phyloP scores from a whole-genome alignment of 2,797 vertebrate genomes.

The Sparidentex hasta region DNA sequence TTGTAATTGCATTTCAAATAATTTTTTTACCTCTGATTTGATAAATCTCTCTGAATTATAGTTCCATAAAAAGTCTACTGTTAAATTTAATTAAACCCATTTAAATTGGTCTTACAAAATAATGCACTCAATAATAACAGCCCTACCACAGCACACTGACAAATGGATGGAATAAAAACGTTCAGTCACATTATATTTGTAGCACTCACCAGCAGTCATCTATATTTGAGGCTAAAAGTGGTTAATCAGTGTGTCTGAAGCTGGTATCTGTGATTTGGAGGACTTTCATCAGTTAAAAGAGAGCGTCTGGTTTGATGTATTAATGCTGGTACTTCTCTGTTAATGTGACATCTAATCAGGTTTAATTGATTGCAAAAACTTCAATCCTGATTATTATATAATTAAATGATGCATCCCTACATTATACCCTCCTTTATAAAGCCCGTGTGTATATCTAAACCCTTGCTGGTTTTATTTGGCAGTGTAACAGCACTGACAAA shows the following conservation, averaged over 20 bases:
- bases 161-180: conserved; percentile 1
- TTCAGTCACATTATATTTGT: not conserved
- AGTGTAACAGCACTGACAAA: conserved; percentile 20
- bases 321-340: conserved; percentile 3
- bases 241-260: conserved; percentile 13
- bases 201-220: conserved; percentile 12
- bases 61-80: not conserved
- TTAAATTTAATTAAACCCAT: too few relatives aligned
- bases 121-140: not conserved
- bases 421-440: conserved; percentile 6
- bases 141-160: not conserved
- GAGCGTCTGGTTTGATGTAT: conserved; percentile 26
- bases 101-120: not conserved
- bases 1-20: too few relatives aligned
- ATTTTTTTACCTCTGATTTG: not conserved
- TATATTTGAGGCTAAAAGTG: not conserved
- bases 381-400: conserved; percentile 7
- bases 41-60: not conserved
- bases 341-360: conserved; percentile 29
- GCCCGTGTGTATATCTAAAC: conserved; percentile 8
- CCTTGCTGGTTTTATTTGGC: conserved; percentile 16
- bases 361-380: conserved; percentile 18
- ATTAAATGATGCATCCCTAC: not conserved
- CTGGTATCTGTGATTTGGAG: conserved; percentile 16
- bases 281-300: conserved; percentile 6